Base-by-base conservation (phyloP, 2,113 vertebrate species). In the Vanacampus margaritifer region DNA sequence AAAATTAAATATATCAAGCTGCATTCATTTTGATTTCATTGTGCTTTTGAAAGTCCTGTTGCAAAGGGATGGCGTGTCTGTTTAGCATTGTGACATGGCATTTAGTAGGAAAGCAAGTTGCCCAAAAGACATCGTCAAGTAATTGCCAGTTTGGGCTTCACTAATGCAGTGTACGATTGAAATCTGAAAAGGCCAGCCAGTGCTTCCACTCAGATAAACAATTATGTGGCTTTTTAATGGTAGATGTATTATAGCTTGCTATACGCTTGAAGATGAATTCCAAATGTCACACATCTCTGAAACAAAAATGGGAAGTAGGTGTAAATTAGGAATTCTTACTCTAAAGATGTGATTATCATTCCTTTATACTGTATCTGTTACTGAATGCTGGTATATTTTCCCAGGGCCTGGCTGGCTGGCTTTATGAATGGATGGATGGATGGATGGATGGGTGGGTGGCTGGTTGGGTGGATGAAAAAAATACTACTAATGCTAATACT, bases 81-180 rank as follows among this genome's bases (percentile, higher is more conserved):
- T 81, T 64, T 69, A 74, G 79, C 65, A 73, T 69, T 68, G 79
- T 84, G 82, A 85, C 80, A 67, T 87, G 81, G 86, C 88, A 89
- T 91, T 90, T 91, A 89, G 74, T 85, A 74, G 78, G 75, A 77
- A 83, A 79, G 74, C 80, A 84, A 89, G 80, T 88, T 85, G 81
- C 72, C 74, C 79, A 83, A 84, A 90, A 90, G 88, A 87, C 84
- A 83, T 83, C 58, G 72, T 78, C 71, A 83, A 85, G 84, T 93
- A 91, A 92, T 91, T 91, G 87, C 84, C 83, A 87, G 89, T 90
- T 91, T 86, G 80, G 76, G 87, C 86, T 87, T 90, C 78, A 86
- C 82, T 91, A 92, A 91, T 91, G 90, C 89, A 92, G 85, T 84
- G 76, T 84, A 79, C 82, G 73, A 86, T 77, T 82, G 85, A 80